phyloP scores from a whole-genome alignment of 2,113 vertebrate genomes.

The Tragelaphus imberbis region DNA sequence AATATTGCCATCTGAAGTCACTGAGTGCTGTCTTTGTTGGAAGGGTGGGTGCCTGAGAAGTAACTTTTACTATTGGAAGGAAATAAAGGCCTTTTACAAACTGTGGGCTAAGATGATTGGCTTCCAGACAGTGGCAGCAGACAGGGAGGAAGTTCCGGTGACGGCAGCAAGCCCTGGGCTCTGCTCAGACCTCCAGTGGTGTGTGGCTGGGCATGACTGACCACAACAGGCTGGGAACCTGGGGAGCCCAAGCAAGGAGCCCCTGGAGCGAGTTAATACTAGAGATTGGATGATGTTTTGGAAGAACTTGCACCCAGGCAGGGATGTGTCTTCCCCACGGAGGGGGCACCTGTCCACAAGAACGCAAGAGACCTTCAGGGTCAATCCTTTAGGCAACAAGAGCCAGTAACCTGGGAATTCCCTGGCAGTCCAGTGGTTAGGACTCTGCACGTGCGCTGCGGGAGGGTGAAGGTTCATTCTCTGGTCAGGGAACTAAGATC shows the following conservation, averaged over 20 bases:
- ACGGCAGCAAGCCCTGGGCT: not conserved
- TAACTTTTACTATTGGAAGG: not conserved
- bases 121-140: not conserved
- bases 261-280: not conserved
- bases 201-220: not conserved
- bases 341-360: not conserved
- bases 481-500: not conserved
- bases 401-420: not conserved
- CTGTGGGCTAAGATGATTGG: not conserved
- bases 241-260: not conserved
- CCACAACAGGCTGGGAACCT: not conserved
- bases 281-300: not conserved
- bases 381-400: not conserved
- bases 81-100: not conserved
- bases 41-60: not conserved
- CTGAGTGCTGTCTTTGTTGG: not conserved
- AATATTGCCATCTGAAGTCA: not conserved
- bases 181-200: not conserved
- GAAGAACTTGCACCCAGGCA: not conserved
- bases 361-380: not conserved
- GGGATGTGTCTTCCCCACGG: not conserved
- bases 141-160: not conserved
- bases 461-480: not conserved
- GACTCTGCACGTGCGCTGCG: no score
- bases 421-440: not conserved